Evolutionary conservation across 1,140 invertebrate genomes (phyloP), one percentile per base, ranked within the genome.

Genomic region (Prorops nasuta): DNA sequence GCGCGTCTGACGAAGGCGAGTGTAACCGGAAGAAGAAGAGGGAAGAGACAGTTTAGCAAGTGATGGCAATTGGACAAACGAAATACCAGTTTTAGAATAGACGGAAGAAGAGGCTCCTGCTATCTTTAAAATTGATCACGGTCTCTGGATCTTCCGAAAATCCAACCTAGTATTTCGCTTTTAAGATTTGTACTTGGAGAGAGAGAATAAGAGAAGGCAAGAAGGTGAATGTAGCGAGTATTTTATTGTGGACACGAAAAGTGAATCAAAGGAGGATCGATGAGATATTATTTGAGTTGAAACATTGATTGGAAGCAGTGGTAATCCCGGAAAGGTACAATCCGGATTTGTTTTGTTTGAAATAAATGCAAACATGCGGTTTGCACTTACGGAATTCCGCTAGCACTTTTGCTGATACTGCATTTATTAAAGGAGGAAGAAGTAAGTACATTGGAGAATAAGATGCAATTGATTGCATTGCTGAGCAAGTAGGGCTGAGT

Each of bases 1-100:
- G 61, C 58, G 61, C 44, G 52, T 53, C 35, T 37, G 49, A 53
- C 37, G 44, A 16, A 43, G 6, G 4, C 15, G 17, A 49, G 15
- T 40, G 15, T 9, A 3, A 9, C 18, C 12, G 37, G 17, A 32
- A 41, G 24, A 31, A 15, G n/a, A 21, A 14, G 12, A 1, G 24
- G 24, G 19, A 24, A 21, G n/a, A 31, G 8, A 16, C 6, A 28
- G 24, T 16, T 6, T 28, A 20, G 8, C 6, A 18, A 28, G 1
- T 24, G 18, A 15, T 3, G 32, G 16, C 19, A 16, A 42, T 12
- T 19, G 9, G n/a, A 18, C 18, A 28, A 17, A 39, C 19, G 32
- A 58, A 9, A 32, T 10, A 39, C 12, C n/a, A 16, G 28, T 15
- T 32, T 22, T 20, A 17, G 10, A 38, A 2, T 7, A 19, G 24